Base-by-base conservation (phyloP, 2,888 invertebrate species). In the Chouioia cunea region DNA sequence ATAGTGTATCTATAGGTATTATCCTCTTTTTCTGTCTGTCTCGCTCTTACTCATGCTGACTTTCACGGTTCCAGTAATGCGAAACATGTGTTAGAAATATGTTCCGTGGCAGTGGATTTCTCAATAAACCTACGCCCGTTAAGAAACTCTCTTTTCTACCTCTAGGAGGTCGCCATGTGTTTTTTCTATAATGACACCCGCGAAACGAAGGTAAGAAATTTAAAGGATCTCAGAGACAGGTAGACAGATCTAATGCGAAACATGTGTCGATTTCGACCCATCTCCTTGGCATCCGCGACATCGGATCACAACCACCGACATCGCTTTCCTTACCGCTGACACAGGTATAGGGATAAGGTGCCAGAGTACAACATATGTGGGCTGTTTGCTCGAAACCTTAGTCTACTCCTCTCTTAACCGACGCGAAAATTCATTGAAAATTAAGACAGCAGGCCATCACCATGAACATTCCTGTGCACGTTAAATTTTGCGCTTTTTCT, bases 171-270 rank as follows among this genome's bases (percentile, higher is more conserved):
- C 15, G 27, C 36, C 53, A 67, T 47, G 47, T 60, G 59, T 67
- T 67, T 46, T 67, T 52, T 56, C n/a, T n/a, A n/a, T 16, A 63
- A 63, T 23, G 58, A 52, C 66, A 53, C 59, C 50, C 53, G 27
- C 43, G 27, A 27, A 36, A 6, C 36, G 36, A 18, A 16, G 46
- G 20, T 18, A 58, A 43, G 47, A 52, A 56, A 22, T 36, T 36
- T 36, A 10, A n/a, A n/a, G n/a, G n/a, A n/a, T 20, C 59, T 14
- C 16, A 48, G 48, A 36, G 54, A 78, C 80, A 80, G 79, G 79
- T 80, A 80, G 78, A 76, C 74, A 53, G 71, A 77, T 78, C 78
- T 81, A 80, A 80, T 80, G 71, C 80, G 80, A 81, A 81, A 81
- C 81, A 81, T 79, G 78, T 81, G 81, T 76, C 70, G n/a, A n/a